These are phyloP conservation scores for Tachina grossa DNA, from an alignment of 2,888 invertebrate species.

Conservation along the genomic window DNA sequence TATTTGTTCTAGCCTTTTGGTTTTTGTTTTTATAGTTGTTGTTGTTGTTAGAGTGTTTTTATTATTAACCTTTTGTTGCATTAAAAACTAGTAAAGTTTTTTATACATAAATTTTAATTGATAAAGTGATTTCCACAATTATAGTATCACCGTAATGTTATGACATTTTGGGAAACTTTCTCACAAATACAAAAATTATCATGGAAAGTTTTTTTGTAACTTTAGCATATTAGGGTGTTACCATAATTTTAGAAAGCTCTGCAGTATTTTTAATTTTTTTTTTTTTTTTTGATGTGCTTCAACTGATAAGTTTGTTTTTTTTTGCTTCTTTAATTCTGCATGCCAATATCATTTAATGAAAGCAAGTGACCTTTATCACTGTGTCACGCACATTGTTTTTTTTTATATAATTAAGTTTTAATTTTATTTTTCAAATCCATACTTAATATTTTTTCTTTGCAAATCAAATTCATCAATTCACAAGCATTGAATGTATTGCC, in stretches of 20 bases:
- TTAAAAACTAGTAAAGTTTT: constrained; percentile 59
- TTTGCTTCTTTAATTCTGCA: background rate
- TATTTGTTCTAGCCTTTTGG: constrained; percentile 51
- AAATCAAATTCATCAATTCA: background rate
- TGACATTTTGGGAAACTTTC: too few species aligned
- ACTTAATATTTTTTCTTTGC: constrained; percentile 39
- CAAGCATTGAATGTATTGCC: too few species aligned
- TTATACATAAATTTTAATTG: constrained; percentile 71
- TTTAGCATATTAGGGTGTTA: too few species aligned
- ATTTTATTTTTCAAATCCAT: constrained; percentile 24
- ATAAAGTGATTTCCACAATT: too few species aligned
- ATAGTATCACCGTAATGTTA: too few species aligned
- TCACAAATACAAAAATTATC: too few species aligned
- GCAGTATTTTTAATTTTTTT: background rate
- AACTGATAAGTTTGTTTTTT: background rate
- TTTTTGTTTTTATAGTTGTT: background rate
- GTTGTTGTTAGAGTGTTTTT: background rate
- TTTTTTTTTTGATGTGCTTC: constrained; percentile 44
- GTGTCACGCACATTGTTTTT: background rate
- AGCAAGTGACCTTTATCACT: background rate
- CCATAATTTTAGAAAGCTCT: too few species aligned
- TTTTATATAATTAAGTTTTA: constrained; percentile 24
- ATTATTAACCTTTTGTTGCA: constrained; percentile 5
- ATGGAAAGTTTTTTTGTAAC: too few species aligned
- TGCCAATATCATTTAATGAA: too few species aligned